Conservation (phyloP, 2,797 vertebrate species). For the Manis javanica region DNA sequence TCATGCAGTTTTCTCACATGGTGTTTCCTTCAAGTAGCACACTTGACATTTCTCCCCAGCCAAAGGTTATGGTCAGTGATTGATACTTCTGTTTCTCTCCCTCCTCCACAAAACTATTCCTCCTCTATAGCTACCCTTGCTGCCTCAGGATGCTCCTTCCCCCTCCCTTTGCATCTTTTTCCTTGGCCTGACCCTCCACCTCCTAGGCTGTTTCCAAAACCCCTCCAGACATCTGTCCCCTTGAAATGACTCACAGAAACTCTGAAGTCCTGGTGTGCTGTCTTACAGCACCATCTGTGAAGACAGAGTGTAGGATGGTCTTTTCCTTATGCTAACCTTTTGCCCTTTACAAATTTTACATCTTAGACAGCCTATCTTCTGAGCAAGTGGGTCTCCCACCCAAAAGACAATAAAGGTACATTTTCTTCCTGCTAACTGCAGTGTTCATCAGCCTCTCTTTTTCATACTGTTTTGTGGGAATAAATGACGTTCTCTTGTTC, state of each 20-base stretch:
- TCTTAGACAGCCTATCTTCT: neutral
- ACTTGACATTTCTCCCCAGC: neutral
- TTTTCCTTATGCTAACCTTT: neutral
- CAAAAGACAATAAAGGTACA: neutral
- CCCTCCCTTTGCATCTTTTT: neutral
- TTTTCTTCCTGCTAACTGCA: neutral
- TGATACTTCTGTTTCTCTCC: neutral
- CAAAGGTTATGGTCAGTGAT: neutral
- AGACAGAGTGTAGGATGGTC: neutral
- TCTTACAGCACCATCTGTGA: neutral
- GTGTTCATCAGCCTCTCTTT: neutral
- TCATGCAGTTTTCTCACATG: slow-evolving; percentile 5
- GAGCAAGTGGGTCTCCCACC: neutral
- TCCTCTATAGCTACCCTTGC: neutral
- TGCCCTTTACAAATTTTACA: neutral
- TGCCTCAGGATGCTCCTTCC: neutral
- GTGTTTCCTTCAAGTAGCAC: neutral
- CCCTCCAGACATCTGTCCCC: neutral
- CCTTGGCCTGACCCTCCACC: neutral
- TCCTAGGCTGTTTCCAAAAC: neutral
- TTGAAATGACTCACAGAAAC: neutral
- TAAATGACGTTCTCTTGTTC: slow-evolving; percentile 35
- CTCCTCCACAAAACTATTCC: neutral
- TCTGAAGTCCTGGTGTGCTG: neutral
- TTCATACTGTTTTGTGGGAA: neutral